Conservation (phyloP, 2,797 vertebrate species). For the Sphenodon punctatus region DNA sequence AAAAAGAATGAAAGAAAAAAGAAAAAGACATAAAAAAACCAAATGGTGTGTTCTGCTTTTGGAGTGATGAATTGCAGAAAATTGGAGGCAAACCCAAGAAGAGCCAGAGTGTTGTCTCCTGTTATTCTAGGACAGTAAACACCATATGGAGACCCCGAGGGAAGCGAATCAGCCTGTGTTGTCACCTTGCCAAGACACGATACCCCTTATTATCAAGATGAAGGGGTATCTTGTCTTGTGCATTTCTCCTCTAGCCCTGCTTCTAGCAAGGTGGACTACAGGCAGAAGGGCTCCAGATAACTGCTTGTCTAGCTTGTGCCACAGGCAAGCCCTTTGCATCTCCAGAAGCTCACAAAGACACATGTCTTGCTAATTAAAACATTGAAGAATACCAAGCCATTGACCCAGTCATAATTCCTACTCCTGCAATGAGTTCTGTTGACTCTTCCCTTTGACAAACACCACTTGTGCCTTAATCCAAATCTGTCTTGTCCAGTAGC, state of each 20-base stretch:
- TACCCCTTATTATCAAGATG: background rate
- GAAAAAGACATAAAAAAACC: too few species aligned
- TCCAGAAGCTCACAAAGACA: background rate
- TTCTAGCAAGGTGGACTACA: accelerated
- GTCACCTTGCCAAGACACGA: accelerated
- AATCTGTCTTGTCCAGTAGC: too few species aligned
- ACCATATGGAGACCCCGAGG: accelerated
- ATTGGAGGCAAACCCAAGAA: background rate
- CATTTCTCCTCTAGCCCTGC: background rate
- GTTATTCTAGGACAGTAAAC: too few species aligned
- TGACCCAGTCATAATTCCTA: background rate
- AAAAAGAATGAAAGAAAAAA: too few species aligned
- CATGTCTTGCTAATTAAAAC: background rate
- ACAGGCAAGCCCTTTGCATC: background rate
- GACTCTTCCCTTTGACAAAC: background rate
- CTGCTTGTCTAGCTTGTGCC: background rate
- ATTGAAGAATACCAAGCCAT: accelerated
- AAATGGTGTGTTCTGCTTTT: background rate
- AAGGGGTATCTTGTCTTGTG: background rate
- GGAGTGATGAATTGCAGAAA: background rate
- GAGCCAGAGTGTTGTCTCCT: too few species aligned
- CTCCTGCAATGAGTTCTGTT: background rate
- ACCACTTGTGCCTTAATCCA: too few species aligned
- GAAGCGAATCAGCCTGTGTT: background rate
- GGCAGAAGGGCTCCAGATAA: background rate